Base-by-base conservation (phyloP, 1,140 invertebrate species). In the Dufourea novaeangliae region DNA sequence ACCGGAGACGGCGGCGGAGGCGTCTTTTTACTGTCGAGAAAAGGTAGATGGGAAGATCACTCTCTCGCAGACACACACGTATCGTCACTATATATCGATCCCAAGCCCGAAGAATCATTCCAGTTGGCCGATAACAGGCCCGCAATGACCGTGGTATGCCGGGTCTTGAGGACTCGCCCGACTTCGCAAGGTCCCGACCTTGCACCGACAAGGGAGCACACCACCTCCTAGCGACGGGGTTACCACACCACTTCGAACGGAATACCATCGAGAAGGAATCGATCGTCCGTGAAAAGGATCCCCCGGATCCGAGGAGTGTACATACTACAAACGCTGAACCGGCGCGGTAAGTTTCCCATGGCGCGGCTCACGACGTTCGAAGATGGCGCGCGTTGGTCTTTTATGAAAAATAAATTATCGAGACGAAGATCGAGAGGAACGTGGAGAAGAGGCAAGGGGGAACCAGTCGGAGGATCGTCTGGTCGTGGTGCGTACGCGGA, bases 361-460 rank as follows among this genome's bases (percentile, higher is more conserved):
- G 77, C 67, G 62, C n/a, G n/a, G n/a, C 54, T 72, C 59, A 46
- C 6, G 11, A 20, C 32, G 41, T n/a, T n/a, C 62, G 68, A 73
- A 77, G 85, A 79, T 80, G 74, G 74, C 63, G 78, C 63, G 46
- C n/a, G 64, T 5, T 20, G 54, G 46, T 83, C 56, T 71, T 84
- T 87, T 87, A 87, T 87, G 81, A 87, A 86, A 87, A 87, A 86
- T 87, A 87, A 84, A 87, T 87, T 79, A 87, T 78, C 70, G 44
- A 72, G 82, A 75, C 46, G 66, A 75, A 39, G 70, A 76, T 76
- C 46, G 62, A 32, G 54, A 59, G n/a, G 25, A n/a, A n/a, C n/a
- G 25, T 12, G 41, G 22, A 10, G 27, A 25, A n/a, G n/a, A n/a
- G n/a, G n/a, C n/a, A n/a, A n/a, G 41, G 63, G 14, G 52, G 29